These are phyloP conservation scores for Thaleichthys pacificus DNA, from an alignment of 2,797 vertebrate species.

Conservation along the genomic window DNA sequence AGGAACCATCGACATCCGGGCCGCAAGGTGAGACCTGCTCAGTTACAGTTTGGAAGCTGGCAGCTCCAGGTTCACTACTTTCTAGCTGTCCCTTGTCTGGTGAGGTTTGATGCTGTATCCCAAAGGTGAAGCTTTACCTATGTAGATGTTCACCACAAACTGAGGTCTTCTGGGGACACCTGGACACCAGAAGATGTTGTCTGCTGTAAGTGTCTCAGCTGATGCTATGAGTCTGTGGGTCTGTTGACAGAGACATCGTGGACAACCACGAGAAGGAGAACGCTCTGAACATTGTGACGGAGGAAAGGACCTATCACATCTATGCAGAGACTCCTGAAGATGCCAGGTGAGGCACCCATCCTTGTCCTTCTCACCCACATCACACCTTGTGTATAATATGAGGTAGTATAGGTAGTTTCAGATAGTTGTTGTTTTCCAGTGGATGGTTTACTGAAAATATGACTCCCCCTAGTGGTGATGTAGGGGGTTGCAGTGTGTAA, in stretches of 20 bases:
- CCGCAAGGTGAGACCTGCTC: conserved; percentile 78
- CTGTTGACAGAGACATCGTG: conserved; percentile 81
- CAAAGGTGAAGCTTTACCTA: too few relatives aligned
- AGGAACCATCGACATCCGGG: conserved; percentile 85
- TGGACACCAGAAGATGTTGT: background rate
- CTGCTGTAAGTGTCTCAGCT: background rate
- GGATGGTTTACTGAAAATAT: conserved; percentile 39
- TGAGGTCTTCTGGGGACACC: background rate
- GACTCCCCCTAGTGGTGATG: conserved; percentile 67
- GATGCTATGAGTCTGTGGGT: background rate
- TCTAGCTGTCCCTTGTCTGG: too few relatives aligned
- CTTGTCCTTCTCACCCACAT: background rate
- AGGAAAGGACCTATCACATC: conserved; percentile 89
- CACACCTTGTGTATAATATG: background rate
- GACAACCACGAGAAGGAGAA: conserved; percentile 96
- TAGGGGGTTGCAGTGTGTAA: conserved; percentile 35
- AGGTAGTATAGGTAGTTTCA: background rate
- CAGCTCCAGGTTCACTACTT: too few relatives aligned
- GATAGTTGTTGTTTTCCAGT: background rate
- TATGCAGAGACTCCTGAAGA: conserved; percentile 93
- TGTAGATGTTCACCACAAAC: too few relatives aligned
- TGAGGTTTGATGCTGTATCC: too few relatives aligned
- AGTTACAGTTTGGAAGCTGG: background rate
- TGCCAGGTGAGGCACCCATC: conserved; percentile 77
- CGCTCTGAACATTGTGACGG: conserved; percentile 88